A percentile compares a stretch with the other conserved stretches of the same genome.
Conservation (phyloP, 2,888 invertebrate genomes). For the Panorpa germanica region DNA sequence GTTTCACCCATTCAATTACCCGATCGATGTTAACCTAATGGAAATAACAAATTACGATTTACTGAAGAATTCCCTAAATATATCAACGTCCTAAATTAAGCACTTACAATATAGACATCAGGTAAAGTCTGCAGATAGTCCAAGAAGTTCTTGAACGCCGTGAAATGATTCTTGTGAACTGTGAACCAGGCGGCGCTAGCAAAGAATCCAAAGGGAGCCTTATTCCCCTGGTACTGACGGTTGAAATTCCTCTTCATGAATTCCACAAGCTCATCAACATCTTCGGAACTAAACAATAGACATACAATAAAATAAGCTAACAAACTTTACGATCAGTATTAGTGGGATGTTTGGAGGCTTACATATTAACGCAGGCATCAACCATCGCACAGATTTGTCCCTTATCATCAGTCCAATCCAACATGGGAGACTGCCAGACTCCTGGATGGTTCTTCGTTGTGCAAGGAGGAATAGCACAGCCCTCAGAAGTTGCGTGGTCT, state of each 20-base stretch:
- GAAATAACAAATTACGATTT: too few species aligned
- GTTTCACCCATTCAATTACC: slow-evolving; percentile 35
- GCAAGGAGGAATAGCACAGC: slow-evolving; percentile 34
- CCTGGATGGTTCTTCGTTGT: slow-evolving; percentile 35
- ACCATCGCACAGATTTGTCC: slow-evolving; percentile 33
- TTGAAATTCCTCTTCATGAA: slow-evolving; percentile 36
- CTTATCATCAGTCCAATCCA: slow-evolving; percentile 28
- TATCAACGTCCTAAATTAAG: too few species aligned
- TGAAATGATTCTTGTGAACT: slow-evolving; percentile 16
- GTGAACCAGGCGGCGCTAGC: slow-evolving; percentile 42
- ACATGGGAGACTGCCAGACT: slow-evolving; percentile 46
- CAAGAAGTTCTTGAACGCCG: slow-evolving; percentile 33
- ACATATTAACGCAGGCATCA: slow-evolving; percentile 31
- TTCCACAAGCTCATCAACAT: slow-evolving; percentile 25
- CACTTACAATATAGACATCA: slow-evolving; percentile 37
- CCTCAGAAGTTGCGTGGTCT: slow-evolving; percentile 34
- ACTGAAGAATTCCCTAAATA: too few species aligned
- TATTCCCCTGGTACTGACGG: slow-evolving; percentile 32
- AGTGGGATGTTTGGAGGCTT: slow-evolving; percentile 17
- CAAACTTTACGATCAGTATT: not conserved
- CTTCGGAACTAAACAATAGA: slow-evolving; percentile 16
- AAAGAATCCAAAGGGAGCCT: slow-evolving; percentile 40
- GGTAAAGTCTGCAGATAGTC: slow-evolving; percentile 28
- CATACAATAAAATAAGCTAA: not conserved
- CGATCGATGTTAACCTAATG: too few species aligned